Conservation (phyloP, 2,797 vertebrate species). For the Galago senegalensis region DNA sequence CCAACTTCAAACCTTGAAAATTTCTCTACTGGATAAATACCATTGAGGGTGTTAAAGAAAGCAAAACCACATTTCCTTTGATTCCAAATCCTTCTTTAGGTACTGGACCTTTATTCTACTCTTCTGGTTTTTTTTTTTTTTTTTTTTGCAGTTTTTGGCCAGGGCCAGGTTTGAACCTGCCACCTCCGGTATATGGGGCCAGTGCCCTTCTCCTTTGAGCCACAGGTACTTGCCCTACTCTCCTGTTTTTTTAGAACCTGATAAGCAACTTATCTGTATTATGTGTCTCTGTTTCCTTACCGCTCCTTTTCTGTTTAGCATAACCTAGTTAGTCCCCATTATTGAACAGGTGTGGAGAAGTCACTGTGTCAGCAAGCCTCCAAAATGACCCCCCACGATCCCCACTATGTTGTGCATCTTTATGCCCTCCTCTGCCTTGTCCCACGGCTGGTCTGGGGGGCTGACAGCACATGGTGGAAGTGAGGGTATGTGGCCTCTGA, state of each 20-base stretch:
- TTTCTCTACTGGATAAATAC: background rate
- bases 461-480: background rate
- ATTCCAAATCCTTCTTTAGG: background rate
- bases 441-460: background rate
- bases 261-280: background rate
- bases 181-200: too few species aligned
- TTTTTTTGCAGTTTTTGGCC: too few species aligned
- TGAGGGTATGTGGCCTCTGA: background rate
- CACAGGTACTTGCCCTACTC: background rate
- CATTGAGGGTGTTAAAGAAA: background rate
- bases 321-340: background rate
- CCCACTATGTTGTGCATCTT: background rate
- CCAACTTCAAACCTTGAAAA: background rate
- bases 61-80: background rate
- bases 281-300: background rate
- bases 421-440: background rate
- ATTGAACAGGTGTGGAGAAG: background rate
- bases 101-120: background rate
- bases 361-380: background rate
- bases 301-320: background rate
- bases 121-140: too few species aligned
- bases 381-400: background rate
- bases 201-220: too few species aligned
- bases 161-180: too few species aligned
- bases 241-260: background rate